Percentiles rank a stretch among this genome's conserved stretches.
Conservation (phyloP, 2,113 vertebrate species). For the Muntiacus muntjak region DNA sequence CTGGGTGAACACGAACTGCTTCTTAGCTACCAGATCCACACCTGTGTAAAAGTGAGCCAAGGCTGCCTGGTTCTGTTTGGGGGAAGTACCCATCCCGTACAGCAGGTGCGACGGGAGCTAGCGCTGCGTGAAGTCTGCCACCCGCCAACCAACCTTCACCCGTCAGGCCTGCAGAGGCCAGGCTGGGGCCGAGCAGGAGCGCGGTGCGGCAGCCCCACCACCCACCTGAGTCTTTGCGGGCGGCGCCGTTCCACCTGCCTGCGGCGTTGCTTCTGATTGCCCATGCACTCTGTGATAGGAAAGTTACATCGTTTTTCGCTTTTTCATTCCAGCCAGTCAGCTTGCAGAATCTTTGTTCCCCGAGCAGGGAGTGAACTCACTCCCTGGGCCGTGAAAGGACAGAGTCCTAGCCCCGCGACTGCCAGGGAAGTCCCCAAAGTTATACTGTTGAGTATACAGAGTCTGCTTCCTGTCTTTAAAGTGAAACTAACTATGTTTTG, state of each 20-base stretch:
- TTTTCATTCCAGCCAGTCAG: neutral
- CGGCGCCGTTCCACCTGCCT: rapidly evolving
- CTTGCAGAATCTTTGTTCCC: neutral
- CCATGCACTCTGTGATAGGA: rapidly evolving
- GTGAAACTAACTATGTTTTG: neutral
- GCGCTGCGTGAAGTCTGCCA: neutral
- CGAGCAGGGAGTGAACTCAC: rapidly evolving
- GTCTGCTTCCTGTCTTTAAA: neutral
- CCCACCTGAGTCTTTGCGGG: rapidly evolving
- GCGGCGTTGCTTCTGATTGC: neutral
- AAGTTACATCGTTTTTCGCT: neutral
- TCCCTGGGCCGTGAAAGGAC: rapidly evolving
- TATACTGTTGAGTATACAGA: too few relatives aligned
- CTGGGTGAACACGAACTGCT: neutral
- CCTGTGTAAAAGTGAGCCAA: neutral
- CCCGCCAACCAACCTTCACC: neutral
- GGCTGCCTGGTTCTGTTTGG: neutral
- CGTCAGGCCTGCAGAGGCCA: neutral
- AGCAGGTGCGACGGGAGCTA: neutral
- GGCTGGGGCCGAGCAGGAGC: neutral
- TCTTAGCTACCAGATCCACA: neutral
- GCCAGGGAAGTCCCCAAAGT: neutral
- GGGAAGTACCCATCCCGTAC: neutral
- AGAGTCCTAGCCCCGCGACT: neutral
- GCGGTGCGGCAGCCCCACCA: rapidly evolving